Evolutionary conservation across 2,888 invertebrate species (phyloP).

Genomic region (Rotaria sp.): DNA sequence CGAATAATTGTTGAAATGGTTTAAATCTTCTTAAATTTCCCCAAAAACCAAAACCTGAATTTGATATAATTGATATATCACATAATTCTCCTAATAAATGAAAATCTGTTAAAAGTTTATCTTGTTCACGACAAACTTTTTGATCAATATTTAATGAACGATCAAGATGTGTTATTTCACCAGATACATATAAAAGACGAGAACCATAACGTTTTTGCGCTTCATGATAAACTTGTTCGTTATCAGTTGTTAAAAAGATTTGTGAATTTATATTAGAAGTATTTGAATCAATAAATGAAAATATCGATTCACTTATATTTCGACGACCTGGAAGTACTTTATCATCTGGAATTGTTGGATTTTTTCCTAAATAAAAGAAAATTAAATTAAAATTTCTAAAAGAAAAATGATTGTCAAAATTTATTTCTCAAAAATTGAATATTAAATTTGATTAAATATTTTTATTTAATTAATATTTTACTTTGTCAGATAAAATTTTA

Average conservation of each 20-base stretch:
- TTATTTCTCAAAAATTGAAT: too few relatives aligned
- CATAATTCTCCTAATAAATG: slow-evolving; percentile 22
- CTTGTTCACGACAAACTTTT: slow-evolving; percentile 13
- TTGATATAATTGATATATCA: slow-evolving; percentile 21
- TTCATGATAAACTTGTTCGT: slow-evolving; percentile 15
- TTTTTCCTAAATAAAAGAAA: neutral
- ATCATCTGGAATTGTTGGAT: slow-evolving; percentile 20
- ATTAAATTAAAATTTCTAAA: too few relatives aligned
- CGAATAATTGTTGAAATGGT: slow-evolving; percentile 33
- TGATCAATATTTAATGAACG: slow-evolving; percentile 26
- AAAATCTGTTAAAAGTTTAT: slow-evolving; percentile 16
- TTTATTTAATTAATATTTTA: too few relatives aligned
- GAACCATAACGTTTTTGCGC: slow-evolving; percentile 5
- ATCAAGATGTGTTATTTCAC: slow-evolving; percentile 32
- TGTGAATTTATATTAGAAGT: neutral
- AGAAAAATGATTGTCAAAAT: too few relatives aligned
- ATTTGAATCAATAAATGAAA: slow-evolving; percentile 16
- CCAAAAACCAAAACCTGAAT: slow-evolving; percentile 35
- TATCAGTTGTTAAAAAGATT: slow-evolving; percentile 36
- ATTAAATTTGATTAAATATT: too few relatives aligned
- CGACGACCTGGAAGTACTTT: slow-evolving; percentile 22
- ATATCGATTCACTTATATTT: slow-evolving; percentile 9
- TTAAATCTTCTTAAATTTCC: slow-evolving; percentile 32
- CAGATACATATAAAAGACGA: neutral
- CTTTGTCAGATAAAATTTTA: too few relatives aligned